A percentile compares a stretch with the other conserved stretches of the same genome.
These are phyloP conservation scores for Drosophila elegans DNA, from an alignment of 1,140 invertebrate species.

Conservation along the genomic window DNA sequence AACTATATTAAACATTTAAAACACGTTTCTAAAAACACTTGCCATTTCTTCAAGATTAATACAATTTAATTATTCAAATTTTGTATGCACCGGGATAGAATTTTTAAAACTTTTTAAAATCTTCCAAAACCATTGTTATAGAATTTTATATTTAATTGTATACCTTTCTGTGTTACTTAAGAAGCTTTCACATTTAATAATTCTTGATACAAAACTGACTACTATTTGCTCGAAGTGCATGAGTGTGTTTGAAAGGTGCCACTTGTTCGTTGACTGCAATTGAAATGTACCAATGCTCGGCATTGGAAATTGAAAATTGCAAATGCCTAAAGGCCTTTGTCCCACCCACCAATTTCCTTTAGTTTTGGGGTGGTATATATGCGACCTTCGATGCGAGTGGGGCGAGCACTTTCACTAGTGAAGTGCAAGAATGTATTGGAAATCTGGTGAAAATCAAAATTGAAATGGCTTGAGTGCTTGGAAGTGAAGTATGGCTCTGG, in stretches of 20 bases:
- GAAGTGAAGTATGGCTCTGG: constrained; percentile 11
- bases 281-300: constrained; percentile 53
- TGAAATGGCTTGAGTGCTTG: background rate
- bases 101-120: too few species aligned
- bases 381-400: constrained; percentile 20
- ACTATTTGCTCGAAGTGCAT: background rate
- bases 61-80: too few species aligned
- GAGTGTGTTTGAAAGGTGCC: constrained; percentile 3
- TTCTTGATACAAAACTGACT: background rate
- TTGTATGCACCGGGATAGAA: too few species aligned
- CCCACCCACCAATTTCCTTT: background rate
- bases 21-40: too few species aligned
- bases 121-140: too few species aligned
- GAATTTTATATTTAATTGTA: too few species aligned
- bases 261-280: constrained; percentile 70
- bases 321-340: constrained; percentile 36
- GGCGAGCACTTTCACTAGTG: constrained; percentile 7
- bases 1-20: too few species aligned
- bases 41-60: too few species aligned
- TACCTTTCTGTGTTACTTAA: too few species aligned
- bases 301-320: constrained; percentile 65
- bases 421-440: constrained; percentile 19
- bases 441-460: constrained; percentile 25
- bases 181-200: too few species aligned
- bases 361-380: background rate